Percentiles rank a stretch among this genome's conserved stretches.
phyloP scores from a whole-genome alignment of 2,888 invertebrate genomes.

The Chrysomela aeneicollis region DNA sequence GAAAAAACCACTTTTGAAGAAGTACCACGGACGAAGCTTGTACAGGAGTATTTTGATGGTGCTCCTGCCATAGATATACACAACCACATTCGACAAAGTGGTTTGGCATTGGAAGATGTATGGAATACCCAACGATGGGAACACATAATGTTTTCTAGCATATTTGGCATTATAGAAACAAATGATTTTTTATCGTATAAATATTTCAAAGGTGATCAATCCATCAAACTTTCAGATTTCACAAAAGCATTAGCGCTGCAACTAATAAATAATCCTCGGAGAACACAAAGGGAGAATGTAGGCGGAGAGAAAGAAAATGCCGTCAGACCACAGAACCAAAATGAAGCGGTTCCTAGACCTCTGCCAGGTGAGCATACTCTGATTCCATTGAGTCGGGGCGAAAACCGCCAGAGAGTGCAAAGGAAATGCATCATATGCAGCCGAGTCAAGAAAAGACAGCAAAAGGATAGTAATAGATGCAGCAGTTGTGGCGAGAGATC shows the following conservation, averaged over 20 bases:
- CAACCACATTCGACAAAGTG: constrained; percentile 35
- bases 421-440: constrained; percentile 10
- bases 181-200: constrained; percentile 27
- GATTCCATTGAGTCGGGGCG: not conserved
- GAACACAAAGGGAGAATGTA: not conserved
- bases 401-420: constrained; percentile 4
- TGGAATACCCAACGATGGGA: constrained; percentile 36
- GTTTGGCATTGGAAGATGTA: constrained; percentile 31
- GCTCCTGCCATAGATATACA: constrained; percentile 35
- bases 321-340: not conserved
- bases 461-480: too few species aligned
- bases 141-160: constrained; percentile 31
- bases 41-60: constrained; percentile 32
- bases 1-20: not conserved
- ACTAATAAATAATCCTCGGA: constrained; percentile 16
- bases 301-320: not conserved
- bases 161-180: constrained; percentile 33
- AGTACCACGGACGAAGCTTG: constrained; percentile 12
- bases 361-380: constrained; percentile 4
- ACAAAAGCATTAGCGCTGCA: constrained; percentile 23
- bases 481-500: too few species aligned
- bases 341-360: too few species aligned
- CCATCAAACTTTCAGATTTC: constrained; percentile 23
- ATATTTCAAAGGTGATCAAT: constrained; percentile 19
- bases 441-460: constrained; percentile 1